Percentiles rank a stretch among this genome's conserved stretches.
These are phyloP conservation scores for Lamellibrachia satsuma DNA, from an alignment of 2,888 invertebrate species.

Conservation along the genomic window DNA sequence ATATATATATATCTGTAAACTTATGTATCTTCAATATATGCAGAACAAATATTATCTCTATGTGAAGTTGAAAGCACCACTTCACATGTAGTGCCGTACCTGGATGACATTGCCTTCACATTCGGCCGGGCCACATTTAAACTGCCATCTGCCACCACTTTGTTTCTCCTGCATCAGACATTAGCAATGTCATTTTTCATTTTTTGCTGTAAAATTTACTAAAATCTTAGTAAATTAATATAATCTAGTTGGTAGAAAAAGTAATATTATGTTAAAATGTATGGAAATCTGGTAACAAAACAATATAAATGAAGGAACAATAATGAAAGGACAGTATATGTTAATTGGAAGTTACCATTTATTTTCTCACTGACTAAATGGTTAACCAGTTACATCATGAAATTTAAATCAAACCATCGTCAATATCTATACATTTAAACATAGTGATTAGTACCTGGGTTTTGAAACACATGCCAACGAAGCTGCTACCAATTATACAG, in stretches of 20 bases:
- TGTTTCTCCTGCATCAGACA: conserved; percentile 47
- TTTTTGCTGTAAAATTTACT: neutral
- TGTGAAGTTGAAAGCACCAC: neutral
- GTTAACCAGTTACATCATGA: too few species aligned
- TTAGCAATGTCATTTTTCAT: neutral
- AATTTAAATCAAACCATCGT: too few species aligned
- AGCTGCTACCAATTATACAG: too few species aligned
- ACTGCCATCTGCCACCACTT: conserved; percentile 50
- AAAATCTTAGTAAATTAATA: neutral
- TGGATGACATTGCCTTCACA: conserved; percentile 62
- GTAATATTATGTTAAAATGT: neutral
- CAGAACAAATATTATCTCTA: neutral
- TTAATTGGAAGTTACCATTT: neutral
- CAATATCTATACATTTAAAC: too few species aligned
- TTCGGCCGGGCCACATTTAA: conserved; percentile 60
- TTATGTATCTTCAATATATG: neutral
- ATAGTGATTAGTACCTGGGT: too few species aligned
- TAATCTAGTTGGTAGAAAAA: conserved; percentile 23
- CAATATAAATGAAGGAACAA: too few species aligned
- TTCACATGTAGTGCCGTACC: conserved; percentile 44
- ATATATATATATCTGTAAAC: neutral
- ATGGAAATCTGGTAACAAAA: conserved; percentile 22
- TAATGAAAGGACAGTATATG: too few species aligned
- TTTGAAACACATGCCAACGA: too few species aligned
- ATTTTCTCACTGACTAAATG: neutral